Evolutionary conservation across 2,888 invertebrate genomes (phyloP).

Genomic region (Eupithecia vulgata): DNA sequence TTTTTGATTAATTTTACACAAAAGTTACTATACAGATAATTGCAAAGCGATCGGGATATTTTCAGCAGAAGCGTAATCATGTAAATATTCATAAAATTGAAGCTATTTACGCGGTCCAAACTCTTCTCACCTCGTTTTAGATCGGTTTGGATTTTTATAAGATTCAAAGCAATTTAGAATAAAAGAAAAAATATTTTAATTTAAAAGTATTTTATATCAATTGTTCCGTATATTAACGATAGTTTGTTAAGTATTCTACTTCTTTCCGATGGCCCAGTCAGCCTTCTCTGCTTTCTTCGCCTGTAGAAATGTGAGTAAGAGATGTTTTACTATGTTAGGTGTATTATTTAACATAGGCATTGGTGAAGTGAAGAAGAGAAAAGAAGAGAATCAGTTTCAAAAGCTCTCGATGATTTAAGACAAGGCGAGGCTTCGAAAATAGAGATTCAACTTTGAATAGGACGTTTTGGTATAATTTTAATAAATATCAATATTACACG

Average conservation of each 20-base stretch:
- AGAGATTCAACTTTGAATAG: not conserved
- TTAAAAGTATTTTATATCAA: conserved; percentile 65
- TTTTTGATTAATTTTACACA: not conserved
- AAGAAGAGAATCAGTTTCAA: not conserved
- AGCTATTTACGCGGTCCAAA: conserved; percentile 64
- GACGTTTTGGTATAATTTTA: not conserved
- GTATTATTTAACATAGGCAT: conserved; percentile 12
- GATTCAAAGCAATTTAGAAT: conserved; percentile 60
- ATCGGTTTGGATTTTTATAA: conserved; percentile 51
- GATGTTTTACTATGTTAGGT: conserved; percentile 41
- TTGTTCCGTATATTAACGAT: conserved; percentile 52
- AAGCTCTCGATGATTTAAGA: not conserved
- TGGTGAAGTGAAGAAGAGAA: conserved; percentile 19
- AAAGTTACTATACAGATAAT: not conserved
- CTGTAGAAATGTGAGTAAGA: conserved; percentile 83
- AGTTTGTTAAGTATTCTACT: conserved; percentile 70
- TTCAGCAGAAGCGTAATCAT: not conserved
- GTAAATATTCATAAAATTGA: conserved; percentile 47
- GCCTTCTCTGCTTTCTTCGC: conserved; percentile 91
- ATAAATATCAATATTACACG: not conserved
- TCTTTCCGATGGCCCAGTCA: conserved; percentile 87
- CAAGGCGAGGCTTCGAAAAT: not conserved
- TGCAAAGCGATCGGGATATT: conserved; percentile 15
- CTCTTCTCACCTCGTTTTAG: conserved; percentile 69
- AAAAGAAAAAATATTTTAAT: conserved; percentile 65